Percentiles rank a stretch among this genome's conserved stretches.
Conservation (phyloP, 2,888 invertebrate species). For the Chloroclysta siterata region DNA sequence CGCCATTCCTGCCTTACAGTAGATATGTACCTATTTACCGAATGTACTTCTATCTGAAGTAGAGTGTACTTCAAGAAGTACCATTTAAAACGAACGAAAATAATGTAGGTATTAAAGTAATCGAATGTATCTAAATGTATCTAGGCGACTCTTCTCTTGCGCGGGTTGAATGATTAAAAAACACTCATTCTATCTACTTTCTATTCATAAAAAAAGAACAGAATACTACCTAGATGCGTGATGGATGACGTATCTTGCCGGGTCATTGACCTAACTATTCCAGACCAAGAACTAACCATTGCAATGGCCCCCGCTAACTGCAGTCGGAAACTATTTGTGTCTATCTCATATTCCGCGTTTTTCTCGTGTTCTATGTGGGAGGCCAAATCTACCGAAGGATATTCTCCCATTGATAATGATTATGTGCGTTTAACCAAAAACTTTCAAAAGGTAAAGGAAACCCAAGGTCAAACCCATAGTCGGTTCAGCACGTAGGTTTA, state of each 20-base stretch:
- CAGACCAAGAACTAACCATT: constrained; percentile 1
- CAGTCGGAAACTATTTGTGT: not conserved
- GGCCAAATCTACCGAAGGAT: not conserved
- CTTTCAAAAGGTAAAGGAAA: no score
- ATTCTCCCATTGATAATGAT: not conserved
- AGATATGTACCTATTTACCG: not conserved
- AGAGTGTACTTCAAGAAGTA: not conserved
- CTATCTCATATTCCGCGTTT: not conserved
- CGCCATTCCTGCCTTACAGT: not conserved
- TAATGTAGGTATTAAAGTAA: no score
- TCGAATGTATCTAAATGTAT: no score
- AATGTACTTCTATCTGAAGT: constrained; percentile 1
- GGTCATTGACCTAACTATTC: constrained; percentile 1
- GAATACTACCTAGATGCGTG: not conserved
- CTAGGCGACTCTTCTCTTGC: no score
- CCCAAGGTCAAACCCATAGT: no score
- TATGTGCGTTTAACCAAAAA: no score
- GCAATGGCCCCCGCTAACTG: constrained; percentile 1
- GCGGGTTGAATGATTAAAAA: no score
- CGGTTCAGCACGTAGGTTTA: no score
- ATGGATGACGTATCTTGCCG: not conserved
- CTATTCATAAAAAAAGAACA: no score
- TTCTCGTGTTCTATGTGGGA: not conserved
- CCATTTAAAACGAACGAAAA: not conserved
- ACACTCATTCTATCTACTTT: no score